Evolutionary conservation across 1,140 invertebrate genomes (phyloP), one percentile per base, ranked within the genome.

Genomic region (Dendrolimus punctatus): DNA sequence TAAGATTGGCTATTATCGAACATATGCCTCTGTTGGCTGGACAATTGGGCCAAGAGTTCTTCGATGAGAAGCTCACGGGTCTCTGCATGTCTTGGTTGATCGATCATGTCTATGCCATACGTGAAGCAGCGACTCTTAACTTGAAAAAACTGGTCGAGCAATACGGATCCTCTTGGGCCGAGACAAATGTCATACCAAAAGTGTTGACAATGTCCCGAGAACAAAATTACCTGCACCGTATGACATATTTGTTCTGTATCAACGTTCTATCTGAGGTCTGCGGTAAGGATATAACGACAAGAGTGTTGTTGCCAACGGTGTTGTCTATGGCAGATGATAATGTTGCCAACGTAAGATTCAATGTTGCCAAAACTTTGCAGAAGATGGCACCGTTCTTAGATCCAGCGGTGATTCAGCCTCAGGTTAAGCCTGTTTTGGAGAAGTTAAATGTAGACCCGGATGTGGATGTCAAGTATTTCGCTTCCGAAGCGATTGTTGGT

Each of bases 31-130:
- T 99, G 1, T 85, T 99, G 64, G 98, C 98, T 57, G 97, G 97
- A 45, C 95, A 98, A 83, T 87, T 99, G 53, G 98, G 98, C 4
- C 96, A 98, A 43, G 98, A 99, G 80, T 99, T 99, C 87, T 99
- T 99, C 78, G 97, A 99, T 86, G 98, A 99, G 76, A 99, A 99
- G 87, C 89, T 99, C 8, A 98, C 98, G 68, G 93, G 95, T 4
- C 88, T 99, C 0, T 99, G 98, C 87, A 99, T 99, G 97, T 96
- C 95, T 23, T 99, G 99, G 99, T 90, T 99, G 0, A 95, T 99
- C 39, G 99, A 99, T 90, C 98, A 99, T 84, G 98, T 99, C 0
- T 99, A 96, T 86, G 98, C 99, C 45, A 99, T 99, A 43, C 90
- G 99, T 49, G 98, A 99, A 90, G 98, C 99, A 0, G 98, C 99